A percentile compares a stretch with the other conserved stretches of the same genome.
These are phyloP conservation scores for Syngnathus scovelli DNA, from an alignment of 2,113 vertebrate species.

Conservation along the genomic window DNA sequence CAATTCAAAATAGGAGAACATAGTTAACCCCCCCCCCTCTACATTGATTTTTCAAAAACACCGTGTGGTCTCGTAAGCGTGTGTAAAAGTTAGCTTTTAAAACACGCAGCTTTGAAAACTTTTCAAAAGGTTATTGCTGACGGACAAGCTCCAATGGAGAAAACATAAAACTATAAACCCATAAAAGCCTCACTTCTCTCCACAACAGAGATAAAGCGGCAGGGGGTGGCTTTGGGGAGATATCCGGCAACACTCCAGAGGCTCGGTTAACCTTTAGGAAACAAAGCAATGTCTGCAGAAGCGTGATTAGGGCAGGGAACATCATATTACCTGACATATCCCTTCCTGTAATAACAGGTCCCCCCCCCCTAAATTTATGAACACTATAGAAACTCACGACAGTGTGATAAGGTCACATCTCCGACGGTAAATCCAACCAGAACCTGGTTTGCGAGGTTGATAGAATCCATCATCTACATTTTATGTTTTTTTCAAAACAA, in stretches of 20 bases:
- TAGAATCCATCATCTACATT: background rate
- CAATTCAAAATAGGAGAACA: background rate
- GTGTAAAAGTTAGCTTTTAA: background rate
- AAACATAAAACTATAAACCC: slow-evolving; percentile 2
- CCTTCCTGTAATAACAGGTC: background rate
- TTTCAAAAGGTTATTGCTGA: background rate
- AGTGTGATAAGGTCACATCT: slow-evolving; percentile 1
- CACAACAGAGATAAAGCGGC: slow-evolving; percentile 4
- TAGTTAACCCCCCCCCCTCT: no score
- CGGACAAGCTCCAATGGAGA: background rate
- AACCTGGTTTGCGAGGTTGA: background rate
- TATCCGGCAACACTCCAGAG: background rate
- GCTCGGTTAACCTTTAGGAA: slow-evolving; percentile 8
- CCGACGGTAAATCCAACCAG: background rate
- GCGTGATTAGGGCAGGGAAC: slow-evolving; percentile 4
- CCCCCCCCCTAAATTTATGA: slow-evolving; percentile 4
- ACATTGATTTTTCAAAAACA: background rate
- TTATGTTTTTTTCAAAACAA: background rate
- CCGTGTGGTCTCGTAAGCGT: background rate
- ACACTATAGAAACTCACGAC: background rate
- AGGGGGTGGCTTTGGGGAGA: background rate
- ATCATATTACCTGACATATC: background rate
- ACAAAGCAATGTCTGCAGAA: slow-evolving; percentile 1
- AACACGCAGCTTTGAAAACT: background rate
- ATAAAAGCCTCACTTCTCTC: slow-evolving; percentile 4